Evolutionary conservation across 2,113 vertebrate genomes (phyloP).

Genomic region (Numida meleagris): DNA sequence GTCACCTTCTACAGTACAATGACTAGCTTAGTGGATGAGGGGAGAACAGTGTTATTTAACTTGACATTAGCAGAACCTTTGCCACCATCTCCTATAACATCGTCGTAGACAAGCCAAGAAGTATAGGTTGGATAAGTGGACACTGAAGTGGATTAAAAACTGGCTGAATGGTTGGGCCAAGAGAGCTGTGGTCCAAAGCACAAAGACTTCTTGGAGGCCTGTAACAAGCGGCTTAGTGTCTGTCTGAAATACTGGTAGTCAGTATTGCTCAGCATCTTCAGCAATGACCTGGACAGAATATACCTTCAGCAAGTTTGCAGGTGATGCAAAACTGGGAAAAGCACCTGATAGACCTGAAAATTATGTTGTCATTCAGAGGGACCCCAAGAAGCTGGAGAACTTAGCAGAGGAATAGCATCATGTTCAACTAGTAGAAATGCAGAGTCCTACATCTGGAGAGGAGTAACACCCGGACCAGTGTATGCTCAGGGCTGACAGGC

Average conservation of each 20-base stretch:
- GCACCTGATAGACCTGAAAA: too few relatives aligned
- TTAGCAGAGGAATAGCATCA: too few relatives aligned
- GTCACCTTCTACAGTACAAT: neutral
- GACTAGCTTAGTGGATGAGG: neutral
- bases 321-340: neutral
- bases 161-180: neutral
- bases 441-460: too few relatives aligned
- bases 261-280: neutral
- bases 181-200: neutral
- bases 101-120: neutral
- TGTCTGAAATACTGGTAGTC: neutral
- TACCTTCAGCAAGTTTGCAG: neutral
- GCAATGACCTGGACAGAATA: neutral
- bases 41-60: neutral
- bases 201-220: neutral
- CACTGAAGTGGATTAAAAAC: neutral
- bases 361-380: too few relatives aligned
- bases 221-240: neutral
- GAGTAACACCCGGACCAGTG: neutral
- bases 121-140: neutral
- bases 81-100: neutral
- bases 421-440: too few relatives aligned
- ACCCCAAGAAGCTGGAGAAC: too few relatives aligned
- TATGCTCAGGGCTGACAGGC: neutral
- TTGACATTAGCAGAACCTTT: neutral